Evolutionary conservation across 2,888 invertebrate species (phyloP).

Genomic region (Temnothorax ravouxi): DNA sequence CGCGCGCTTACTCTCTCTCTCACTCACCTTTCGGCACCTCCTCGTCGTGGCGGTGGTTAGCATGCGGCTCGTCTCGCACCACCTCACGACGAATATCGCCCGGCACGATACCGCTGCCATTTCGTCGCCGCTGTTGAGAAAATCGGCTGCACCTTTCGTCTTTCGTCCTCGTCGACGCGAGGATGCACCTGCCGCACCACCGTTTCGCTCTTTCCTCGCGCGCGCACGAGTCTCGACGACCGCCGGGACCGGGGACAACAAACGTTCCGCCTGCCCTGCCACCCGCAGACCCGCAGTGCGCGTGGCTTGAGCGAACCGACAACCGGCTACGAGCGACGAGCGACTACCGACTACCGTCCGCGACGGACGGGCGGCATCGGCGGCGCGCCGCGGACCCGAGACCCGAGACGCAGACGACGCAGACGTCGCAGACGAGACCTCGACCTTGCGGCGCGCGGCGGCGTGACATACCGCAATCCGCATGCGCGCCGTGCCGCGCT

Average conservation of each 20-base stretch:
- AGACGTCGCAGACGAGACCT: slow-evolving; percentile 42
- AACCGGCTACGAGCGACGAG: slow-evolving; percentile 78
- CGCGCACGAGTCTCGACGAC: slow-evolving; percentile 50
- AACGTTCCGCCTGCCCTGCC: no score
- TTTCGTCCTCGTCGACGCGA: not conserved
- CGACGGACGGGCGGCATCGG: slow-evolving; percentile 66
- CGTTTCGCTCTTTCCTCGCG: slow-evolving; percentile 20
- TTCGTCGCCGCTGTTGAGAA: slow-evolving; percentile 37
- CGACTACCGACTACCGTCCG: slow-evolving; percentile 78
- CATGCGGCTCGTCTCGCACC: slow-evolving; percentile 81
- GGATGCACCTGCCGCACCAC: not conserved
- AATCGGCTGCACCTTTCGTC: not conserved
- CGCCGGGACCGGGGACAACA: slow-evolving; percentile 24
- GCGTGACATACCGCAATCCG: slow-evolving; percentile 54
- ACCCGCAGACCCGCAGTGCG: no score
- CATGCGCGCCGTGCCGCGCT: slow-evolving; percentile 64
- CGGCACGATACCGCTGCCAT: slow-evolving; percentile 82
- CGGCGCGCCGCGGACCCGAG: slow-evolving; percentile 44
- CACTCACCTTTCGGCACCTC: slow-evolving; percentile 78
- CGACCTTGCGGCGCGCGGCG: slow-evolving; percentile 69
- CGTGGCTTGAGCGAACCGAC: slow-evolving; percentile 55
- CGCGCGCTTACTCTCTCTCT: no score
- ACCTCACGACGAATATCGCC: slow-evolving; percentile 78
- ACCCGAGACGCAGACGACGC: no score
- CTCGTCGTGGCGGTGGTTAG: slow-evolving; percentile 78